Conservation (phyloP, 2,113 vertebrate genomes). For the Rhineura floridana region DNA sequence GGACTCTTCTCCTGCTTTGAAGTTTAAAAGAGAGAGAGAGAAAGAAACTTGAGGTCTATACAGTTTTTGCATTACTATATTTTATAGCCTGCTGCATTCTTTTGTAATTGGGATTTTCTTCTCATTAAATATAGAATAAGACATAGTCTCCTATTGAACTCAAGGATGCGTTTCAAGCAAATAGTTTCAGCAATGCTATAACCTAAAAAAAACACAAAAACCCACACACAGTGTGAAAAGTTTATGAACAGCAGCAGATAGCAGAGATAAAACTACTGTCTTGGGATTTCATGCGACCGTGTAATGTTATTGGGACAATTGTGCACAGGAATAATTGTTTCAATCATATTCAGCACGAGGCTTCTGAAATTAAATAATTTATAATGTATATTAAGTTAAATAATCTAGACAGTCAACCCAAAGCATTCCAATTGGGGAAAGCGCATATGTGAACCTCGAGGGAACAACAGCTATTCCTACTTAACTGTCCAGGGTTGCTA, state of each 20-base stretch:
- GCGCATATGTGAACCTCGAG: slow-evolving; percentile 37
- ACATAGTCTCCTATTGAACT: slow-evolving; percentile 49
- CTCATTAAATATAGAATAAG: slow-evolving; percentile 56
- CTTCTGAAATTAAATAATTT: slow-evolving; percentile 66
- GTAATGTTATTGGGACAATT: slow-evolving; percentile 58
- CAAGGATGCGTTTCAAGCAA: slow-evolving; percentile 34
- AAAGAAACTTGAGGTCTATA: not conserved
- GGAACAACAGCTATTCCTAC: slow-evolving; percentile 47
- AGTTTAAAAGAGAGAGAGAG: not conserved
- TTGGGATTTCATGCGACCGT: slow-evolving; percentile 53
- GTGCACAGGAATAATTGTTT: slow-evolving; percentile 67
- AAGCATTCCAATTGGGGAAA: slow-evolving; percentile 58
- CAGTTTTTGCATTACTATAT: slow-evolving; percentile 40
- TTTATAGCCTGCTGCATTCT: slow-evolving; percentile 44
- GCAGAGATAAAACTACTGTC: slow-evolving; percentile 47
- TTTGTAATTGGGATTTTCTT: slow-evolving; percentile 57
- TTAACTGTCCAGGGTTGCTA: slow-evolving; percentile 46
- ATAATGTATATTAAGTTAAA: slow-evolving; percentile 67
- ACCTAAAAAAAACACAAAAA: slow-evolving; percentile 30
- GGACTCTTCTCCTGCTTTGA: not conserved
- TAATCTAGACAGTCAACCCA: slow-evolving; percentile 62
- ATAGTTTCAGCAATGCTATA: slow-evolving; percentile 60
- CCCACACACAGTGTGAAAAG: slow-evolving; percentile 50
- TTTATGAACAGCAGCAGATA: slow-evolving; percentile 60
- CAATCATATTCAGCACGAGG: slow-evolving; percentile 62